Evolutionary conservation across 2,113 vertebrate genomes (phyloP).

Genomic region (Zeus faber): DNA sequence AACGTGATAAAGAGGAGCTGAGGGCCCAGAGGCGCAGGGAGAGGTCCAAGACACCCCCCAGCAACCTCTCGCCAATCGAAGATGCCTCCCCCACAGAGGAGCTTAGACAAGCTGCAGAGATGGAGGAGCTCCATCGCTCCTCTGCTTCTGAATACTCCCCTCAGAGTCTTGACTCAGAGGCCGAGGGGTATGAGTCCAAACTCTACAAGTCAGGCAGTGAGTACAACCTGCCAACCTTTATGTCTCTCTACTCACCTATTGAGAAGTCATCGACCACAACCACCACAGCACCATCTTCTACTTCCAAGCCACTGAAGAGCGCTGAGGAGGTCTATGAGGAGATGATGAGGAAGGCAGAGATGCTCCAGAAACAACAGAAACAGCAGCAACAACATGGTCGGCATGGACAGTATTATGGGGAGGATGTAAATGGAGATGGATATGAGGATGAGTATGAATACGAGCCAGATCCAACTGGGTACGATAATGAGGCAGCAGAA

Average conservation of each 20-base stretch:
- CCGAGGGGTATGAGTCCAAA: slow-evolving; percentile 89
- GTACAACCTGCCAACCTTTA: slow-evolving; percentile 95
- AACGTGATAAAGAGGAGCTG: slow-evolving; percentile 95
- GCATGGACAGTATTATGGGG: slow-evolving; percentile 69
- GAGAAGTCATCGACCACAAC: slow-evolving; percentile 78
- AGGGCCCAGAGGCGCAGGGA: slow-evolving; percentile 93
- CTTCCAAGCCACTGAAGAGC: slow-evolving; percentile 88
- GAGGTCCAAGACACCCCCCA: slow-evolving; percentile 95
- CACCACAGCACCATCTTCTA: slow-evolving; percentile 72
- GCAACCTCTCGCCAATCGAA: slow-evolving; percentile 96
- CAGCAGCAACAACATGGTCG: slow-evolving; percentile 77
- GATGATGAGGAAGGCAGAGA: slow-evolving; percentile 97
- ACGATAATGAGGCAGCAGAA: slow-evolving; percentile 68
- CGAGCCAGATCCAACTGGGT: slow-evolving; percentile 68
- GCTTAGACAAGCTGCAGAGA: slow-evolving; percentile 93
- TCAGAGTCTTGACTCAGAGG: slow-evolving; percentile 90
- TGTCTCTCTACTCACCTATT: slow-evolving; percentile 94
- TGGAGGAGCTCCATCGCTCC: slow-evolving; percentile 97
- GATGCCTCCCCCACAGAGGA: slow-evolving; percentile 97
- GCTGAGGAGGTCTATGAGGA: slow-evolving; percentile 97
- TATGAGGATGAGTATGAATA: slow-evolving; percentile 82
- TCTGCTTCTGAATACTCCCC: slow-evolving; percentile 97
- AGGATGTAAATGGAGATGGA: slow-evolving; percentile 77
- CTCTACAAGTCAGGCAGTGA: slow-evolving; percentile 95
- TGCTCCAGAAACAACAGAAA: slow-evolving; percentile 85